These are phyloP conservation scores for Loxodonta africana DNA, from an alignment of 2,113 vertebrate genomes.

Conservation along the genomic window DNA sequence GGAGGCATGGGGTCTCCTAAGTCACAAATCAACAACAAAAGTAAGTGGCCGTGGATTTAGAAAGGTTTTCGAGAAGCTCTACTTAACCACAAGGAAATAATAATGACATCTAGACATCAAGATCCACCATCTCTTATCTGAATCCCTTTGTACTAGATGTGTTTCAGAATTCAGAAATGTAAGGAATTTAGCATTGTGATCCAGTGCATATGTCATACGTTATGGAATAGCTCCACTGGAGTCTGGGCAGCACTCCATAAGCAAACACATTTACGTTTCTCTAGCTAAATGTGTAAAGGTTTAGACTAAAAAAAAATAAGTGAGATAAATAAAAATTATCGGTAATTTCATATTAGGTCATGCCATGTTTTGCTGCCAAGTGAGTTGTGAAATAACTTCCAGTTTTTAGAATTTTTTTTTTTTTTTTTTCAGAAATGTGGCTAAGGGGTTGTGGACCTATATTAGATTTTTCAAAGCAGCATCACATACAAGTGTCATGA, in stretches of 20 bases:
- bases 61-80: background rate
- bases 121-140: background rate
- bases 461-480: background rate
- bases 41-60: background rate
- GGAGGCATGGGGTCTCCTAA: background rate
- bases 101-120: background rate
- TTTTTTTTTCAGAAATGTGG: slow-evolving; percentile 13
- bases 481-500: background rate
- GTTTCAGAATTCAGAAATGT: slow-evolving; percentile 51
- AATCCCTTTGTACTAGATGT: background rate
- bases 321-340: slow-evolving; percentile 44
- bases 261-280: slow-evolving; percentile 46
- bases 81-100: background rate
- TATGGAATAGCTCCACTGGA: background rate
- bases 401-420: background rate
- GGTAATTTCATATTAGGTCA: background rate
- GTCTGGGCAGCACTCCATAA: slow-evolving; percentile 19
- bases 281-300: slow-evolving; percentile 17
- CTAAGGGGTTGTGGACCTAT: background rate
- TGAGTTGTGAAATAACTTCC: slow-evolving; percentile 31
- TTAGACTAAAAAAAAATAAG: background rate
- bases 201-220: background rate
- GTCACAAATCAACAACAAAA: background rate
- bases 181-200: slow-evolving; percentile 45
- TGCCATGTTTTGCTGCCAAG: slow-evolving; percentile 42